Evolutionary conservation across 2,888 invertebrate genomes (phyloP).

Genomic region (Plusia festucae): DNA sequence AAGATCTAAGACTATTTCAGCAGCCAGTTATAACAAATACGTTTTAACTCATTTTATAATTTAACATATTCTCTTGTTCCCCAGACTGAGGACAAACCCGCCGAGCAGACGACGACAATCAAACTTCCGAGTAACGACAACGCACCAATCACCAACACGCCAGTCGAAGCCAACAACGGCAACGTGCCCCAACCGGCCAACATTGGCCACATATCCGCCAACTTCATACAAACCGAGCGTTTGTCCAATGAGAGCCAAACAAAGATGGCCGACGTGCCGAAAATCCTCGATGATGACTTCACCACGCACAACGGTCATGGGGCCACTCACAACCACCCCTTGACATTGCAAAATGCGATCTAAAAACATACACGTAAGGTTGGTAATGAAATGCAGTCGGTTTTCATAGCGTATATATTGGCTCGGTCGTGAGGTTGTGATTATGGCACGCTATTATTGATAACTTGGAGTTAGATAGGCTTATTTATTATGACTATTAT

Average conservation of each 20-base stretch:
- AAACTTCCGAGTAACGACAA: conserved; percentile 68
- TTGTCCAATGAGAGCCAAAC: conserved; percentile 68
- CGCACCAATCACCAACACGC: conserved; percentile 60
- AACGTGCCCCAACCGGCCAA: conserved; percentile 62
- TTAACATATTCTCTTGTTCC: not conserved
- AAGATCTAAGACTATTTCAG: no score
- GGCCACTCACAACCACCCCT: conserved; percentile 72
- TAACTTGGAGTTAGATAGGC: conserved; percentile 37
- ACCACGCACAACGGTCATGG: conserved; percentile 85
- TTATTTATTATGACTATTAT: conserved; percentile 36
- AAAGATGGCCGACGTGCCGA: conserved; percentile 67
- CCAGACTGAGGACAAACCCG: conserved; percentile 78
- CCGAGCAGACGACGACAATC: conserved; percentile 67
- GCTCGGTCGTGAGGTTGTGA: conserved; percentile 64
- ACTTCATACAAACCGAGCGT: conserved; percentile 81
- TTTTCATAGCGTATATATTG: conserved; percentile 78
- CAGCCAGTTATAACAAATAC: no score
- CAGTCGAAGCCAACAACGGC: conserved; percentile 74
- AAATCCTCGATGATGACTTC: conserved; percentile 77
- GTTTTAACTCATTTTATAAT: no score
- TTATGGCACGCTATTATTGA: conserved; percentile 48
- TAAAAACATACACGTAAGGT: conserved; percentile 67
- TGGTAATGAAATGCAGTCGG: conserved; percentile 62
- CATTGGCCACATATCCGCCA: conserved; percentile 77
- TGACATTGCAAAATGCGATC: conserved; percentile 84